A percentile compares a stretch with the other conserved stretches of the same genome.
phyloP scores from a whole-genome alignment of 92 coral and sea anemone species.

The Zoanthus gigantus region DNA sequence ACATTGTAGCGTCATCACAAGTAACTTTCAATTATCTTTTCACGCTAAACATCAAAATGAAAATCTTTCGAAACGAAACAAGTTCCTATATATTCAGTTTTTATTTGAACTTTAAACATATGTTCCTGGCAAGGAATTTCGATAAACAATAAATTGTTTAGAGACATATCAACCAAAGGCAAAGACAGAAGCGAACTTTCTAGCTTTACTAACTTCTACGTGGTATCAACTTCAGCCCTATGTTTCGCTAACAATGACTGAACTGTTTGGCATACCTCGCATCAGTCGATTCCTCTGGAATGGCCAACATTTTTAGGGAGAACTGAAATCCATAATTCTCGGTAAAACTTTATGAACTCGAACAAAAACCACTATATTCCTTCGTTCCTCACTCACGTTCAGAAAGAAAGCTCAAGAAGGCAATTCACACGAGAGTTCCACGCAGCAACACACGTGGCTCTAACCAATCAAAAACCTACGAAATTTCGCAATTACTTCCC shows the following conservation, averaged over 20 bases:
- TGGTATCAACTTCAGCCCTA: neutral
- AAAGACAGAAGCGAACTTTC: neutral
- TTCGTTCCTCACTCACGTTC: neutral
- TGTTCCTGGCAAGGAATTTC: no score
- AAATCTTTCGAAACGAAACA: no score
- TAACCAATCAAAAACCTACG: conserved; percentile 69
- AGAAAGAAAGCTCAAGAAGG: conserved; percentile 6
- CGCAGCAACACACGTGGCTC: conserved; percentile 97
- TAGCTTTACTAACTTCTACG: conserved; percentile 20
- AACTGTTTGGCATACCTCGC: conserved; percentile 61
- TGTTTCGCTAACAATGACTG: neutral
- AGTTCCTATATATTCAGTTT: no score
- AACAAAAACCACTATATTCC: neutral
- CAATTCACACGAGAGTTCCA: conserved; percentile 31
- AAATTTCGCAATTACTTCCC: conserved; percentile 16
- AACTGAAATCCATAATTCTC: conserved; percentile 15
- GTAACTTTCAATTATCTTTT: no score
- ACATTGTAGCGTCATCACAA: no score
- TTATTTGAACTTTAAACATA: no score
- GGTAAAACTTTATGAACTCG: no score
- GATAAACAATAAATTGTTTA: no score
- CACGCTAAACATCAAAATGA: no score
- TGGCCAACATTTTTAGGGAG: conserved; percentile 78
- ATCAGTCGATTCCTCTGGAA: conserved; percentile 79
- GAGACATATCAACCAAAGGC: no score